These are phyloP conservation scores for Ploceus nigricollis DNA, from an alignment of 2,113 vertebrate genomes.

Conservation along the genomic window DNA sequence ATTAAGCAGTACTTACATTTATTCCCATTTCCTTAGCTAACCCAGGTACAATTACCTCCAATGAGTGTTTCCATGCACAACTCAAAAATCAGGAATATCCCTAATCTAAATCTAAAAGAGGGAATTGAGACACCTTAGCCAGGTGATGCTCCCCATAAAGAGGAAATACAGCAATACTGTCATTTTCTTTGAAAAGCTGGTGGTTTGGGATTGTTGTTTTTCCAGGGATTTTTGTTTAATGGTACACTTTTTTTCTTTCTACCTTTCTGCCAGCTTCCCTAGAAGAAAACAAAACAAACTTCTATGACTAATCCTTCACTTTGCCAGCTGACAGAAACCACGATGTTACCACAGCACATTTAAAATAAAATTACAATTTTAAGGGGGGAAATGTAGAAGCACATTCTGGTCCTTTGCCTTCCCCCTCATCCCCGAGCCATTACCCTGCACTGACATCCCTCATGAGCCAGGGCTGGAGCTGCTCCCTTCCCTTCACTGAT, in stretches of 20 bases:
- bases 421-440: background rate
- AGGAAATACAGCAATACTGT: background rate
- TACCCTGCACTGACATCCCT: background rate
- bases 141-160: background rate
- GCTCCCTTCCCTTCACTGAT: background rate
- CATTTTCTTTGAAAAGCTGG: background rate
- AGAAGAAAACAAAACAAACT: conserved; percentile 26
- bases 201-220: background rate
- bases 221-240: background rate
- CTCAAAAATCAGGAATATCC: background rate
- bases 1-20: background rate
- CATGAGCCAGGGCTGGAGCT: background rate
- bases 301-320: conserved; percentile 18
- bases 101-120: background rate
- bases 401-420: background rate
- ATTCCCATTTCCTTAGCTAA: background rate
- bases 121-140: background rate
- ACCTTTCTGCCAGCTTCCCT: conserved; percentile 22
- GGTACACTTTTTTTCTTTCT: background rate
- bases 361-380: conserved; percentile 25
- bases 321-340: conserved; percentile 25
- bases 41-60: background rate
- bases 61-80: accelerated
- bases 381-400: background rate
- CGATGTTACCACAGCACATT: background rate